Evolutionary conservation across 2,888 invertebrate species (phyloP).

Genomic region (Harpalus rufipes): DNA sequence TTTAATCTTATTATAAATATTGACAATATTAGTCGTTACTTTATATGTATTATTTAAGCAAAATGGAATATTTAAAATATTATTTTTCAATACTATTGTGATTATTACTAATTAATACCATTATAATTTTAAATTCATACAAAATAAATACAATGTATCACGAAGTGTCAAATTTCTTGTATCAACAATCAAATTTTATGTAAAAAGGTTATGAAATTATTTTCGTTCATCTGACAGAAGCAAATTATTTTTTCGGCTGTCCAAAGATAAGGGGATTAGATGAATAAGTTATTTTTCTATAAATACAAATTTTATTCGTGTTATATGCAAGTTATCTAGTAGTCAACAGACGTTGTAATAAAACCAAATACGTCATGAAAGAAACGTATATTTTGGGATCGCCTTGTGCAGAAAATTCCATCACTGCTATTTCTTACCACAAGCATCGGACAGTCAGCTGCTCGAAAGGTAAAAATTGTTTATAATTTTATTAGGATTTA

Average conservation of each 20-base stretch:
- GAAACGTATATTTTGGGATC: conserved; percentile 54
- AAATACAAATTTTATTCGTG: conserved; percentile 23
- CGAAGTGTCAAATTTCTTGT: no score
- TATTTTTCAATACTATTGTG: background rate
- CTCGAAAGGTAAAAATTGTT: conserved; percentile 29
- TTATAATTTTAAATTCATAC: no score
- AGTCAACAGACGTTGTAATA: background rate
- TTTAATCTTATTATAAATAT: conserved; percentile 22
- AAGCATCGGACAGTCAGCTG: background rate
- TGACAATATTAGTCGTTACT: conserved; percentile 11
- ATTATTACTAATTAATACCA: no score
- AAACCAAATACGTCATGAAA: conserved; percentile 32
- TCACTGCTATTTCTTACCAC: conserved; percentile 26
- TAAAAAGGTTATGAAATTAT: conserved; percentile 18
- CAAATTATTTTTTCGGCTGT: conserved; percentile 34
- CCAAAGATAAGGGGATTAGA: conserved; percentile 49
- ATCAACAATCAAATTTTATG: background rate
- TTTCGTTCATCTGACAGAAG: background rate
- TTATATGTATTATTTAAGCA: background rate
- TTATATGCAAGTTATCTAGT: background rate
- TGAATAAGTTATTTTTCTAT: conserved; percentile 44
- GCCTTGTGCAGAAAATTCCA: conserved; percentile 47
- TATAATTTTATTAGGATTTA: background rate
- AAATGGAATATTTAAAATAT: background rate
- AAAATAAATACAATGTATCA: no score